Conservation (phyloP, 2,888 invertebrate species). For the Lithophane socia region DNA sequence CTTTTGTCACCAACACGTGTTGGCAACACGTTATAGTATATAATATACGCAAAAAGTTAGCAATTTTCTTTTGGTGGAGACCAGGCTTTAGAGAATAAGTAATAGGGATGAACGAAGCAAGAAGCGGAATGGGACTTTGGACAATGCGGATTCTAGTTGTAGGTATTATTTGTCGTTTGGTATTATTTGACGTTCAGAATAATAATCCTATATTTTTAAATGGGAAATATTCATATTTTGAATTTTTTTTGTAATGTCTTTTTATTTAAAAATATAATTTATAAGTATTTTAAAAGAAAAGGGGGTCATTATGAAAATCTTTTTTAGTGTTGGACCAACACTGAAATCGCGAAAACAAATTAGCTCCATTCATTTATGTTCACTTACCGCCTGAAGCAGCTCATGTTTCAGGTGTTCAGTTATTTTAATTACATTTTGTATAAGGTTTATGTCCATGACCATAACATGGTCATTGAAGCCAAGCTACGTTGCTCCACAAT, state of each 20-base stretch:
- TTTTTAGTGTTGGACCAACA: not conserved
- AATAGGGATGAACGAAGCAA: not conserved
- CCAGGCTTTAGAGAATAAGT: constrained; percentile 3
- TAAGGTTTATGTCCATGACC: not conserved
- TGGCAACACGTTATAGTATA: too few species aligned
- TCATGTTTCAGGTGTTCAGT: too few species aligned
- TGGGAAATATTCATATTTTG: too few species aligned
- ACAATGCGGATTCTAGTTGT: not conserved
- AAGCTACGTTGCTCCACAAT: not conserved
- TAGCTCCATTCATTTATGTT: not conserved
- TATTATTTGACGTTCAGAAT: not conserved
- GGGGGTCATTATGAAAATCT: not conserved
- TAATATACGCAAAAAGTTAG: too few species aligned
- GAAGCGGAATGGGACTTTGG: not conserved
- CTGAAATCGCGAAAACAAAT: not conserved
- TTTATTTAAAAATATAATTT: too few species aligned
- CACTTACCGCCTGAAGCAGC: not conserved
- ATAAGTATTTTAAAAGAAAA: not conserved
- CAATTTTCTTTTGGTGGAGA: too few species aligned
- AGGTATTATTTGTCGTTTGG: not conserved
- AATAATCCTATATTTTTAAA: not conserved
- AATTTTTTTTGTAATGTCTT: too few species aligned
- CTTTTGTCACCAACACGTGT: too few species aligned
- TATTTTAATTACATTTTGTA: not conserved
- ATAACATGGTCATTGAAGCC: not conserved